Evolutionary conservation across 2,797 vertebrate genomes (phyloP).

Genomic region (Myripristis murdjan): DNA sequence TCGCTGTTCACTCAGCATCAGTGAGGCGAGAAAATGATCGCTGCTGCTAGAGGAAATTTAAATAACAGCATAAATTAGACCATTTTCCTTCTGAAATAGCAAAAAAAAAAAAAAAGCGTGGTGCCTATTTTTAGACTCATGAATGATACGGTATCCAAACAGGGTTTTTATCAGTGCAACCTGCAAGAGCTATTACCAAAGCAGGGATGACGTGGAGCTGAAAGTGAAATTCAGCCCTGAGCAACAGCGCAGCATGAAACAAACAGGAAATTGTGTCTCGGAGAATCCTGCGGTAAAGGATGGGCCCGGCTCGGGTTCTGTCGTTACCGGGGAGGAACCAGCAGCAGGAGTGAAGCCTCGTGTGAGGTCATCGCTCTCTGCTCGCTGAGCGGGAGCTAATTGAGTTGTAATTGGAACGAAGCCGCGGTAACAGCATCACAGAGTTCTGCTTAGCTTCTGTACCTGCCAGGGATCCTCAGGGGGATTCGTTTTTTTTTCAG

Average conservation of each 20-base stretch:
- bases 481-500: conserved; percentile 33
- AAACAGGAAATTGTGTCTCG: no score
- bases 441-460: conserved; percentile 55
- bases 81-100: conserved; percentile 19
- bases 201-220: not conserved
- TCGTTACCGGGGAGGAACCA: no score
- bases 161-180: not conserved
- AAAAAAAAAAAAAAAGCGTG: not conserved
- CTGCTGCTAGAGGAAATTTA: not conserved
- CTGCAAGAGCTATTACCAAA: no score
- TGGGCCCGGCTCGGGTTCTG: conserved; percentile 9
- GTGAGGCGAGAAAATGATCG: conserved; percentile 13
- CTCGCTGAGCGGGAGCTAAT: conserved; percentile 31
- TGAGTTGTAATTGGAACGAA: conserved; percentile 30
- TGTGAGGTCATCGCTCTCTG: conserved; percentile 16
- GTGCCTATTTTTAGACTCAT: conserved; percentile 5
- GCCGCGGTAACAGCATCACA: conserved; percentile 43
- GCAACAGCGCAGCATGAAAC: not conserved
- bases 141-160: not conserved
- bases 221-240: not conserved
- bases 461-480: not conserved
- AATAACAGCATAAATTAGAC: conserved; percentile 2
- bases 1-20: not conserved
- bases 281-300: no score
- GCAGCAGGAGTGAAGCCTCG: not conserved